Evolutionary conservation across 1,140 invertebrate species (phyloP).

Genomic region (Drosophila sucinea): DNA sequence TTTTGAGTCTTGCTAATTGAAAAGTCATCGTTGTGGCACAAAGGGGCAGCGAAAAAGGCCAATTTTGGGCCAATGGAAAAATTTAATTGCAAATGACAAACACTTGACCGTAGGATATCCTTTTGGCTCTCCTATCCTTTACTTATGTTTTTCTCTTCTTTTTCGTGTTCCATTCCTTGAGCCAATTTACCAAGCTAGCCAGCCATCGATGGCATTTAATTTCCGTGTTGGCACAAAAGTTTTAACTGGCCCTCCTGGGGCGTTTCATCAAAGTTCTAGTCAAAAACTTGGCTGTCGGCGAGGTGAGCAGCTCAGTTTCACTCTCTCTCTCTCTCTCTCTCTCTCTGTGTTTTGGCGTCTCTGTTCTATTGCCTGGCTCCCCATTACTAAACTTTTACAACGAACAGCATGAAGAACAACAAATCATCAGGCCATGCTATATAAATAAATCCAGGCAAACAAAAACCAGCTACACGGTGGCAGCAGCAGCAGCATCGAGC

Average conservation of each 20-base stretch:
- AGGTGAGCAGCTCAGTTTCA: conserved; percentile 19
- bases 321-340: background rate
- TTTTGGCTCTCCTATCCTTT: conserved; percentile 26
- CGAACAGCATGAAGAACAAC: conserved; percentile 41
- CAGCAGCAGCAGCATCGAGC: background rate
- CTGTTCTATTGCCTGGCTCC: background rate
- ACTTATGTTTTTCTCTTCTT: conserved; percentile 32
- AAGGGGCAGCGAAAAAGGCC: conserved; percentile 56
- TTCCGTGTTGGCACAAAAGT: conserved; percentile 66
- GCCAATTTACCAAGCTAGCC: conserved; percentile 42
- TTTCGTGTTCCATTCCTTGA: conserved; percentile 25
- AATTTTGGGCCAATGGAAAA: conserved; percentile 69
- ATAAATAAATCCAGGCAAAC: conserved; percentile 59
- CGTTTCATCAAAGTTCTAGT: conserved; percentile 45
- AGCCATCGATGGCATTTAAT: conserved; percentile 74
- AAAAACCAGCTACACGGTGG: conserved; percentile 23
- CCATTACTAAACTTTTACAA: conserved; percentile 31
- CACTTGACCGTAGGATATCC: conserved; percentile 66
- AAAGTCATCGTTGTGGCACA: conserved; percentile 42
- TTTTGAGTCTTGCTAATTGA: conserved; percentile 57
- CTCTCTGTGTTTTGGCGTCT: background rate
- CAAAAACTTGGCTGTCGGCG: conserved; percentile 28
- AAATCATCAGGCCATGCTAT: conserved; percentile 53
- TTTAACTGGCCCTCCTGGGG: conserved; percentile 37
- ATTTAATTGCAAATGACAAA: conserved; percentile 77